Conservation (phyloP, 1,140 invertebrate species). For the Drosophila malerkotliana region DNA sequence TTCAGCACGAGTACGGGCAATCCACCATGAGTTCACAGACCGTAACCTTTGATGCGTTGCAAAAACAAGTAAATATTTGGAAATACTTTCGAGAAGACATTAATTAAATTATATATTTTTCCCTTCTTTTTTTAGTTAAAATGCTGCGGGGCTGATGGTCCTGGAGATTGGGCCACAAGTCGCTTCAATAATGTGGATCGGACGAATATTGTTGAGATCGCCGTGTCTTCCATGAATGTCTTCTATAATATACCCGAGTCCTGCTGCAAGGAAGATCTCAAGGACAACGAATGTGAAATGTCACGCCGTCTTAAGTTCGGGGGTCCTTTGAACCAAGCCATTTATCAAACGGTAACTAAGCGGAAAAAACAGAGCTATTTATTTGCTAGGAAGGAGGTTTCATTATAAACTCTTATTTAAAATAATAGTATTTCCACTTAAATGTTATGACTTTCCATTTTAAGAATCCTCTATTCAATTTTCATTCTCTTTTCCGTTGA, state of each 20-base stretch:
- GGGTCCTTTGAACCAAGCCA: conserved; percentile 84
- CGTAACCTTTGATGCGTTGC: conserved; percentile 89
- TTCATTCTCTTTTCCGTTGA: conserved; percentile 8
- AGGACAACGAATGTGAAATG: conserved; percentile 84
- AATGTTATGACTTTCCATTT: too few relatives aligned
- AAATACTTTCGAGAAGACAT: not conserved
- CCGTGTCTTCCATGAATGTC: conserved; percentile 76
- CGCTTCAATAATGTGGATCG: conserved; percentile 85
- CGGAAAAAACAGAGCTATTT: not conserved
- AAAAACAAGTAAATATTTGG: conserved; percentile 85
- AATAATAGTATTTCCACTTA: too few relatives aligned
- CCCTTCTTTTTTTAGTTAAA: conserved; percentile 84
- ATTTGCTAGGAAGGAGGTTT: not conserved
- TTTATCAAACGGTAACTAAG: conserved; percentile 85
- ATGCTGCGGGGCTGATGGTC: conserved; percentile 90
- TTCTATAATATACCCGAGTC: conserved; percentile 86
- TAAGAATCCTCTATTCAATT: not conserved
- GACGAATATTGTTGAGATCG: conserved; percentile 78
- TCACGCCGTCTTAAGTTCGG: conserved; percentile 85
- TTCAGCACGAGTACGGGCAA: conserved; percentile 89
- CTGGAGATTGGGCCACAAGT: conserved; percentile 89
- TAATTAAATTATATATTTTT: conserved; percentile 7
- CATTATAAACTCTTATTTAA: too few relatives aligned
- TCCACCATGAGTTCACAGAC: conserved; percentile 86
- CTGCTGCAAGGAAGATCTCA: conserved; percentile 85